These are phyloP conservation scores for Scaptomyza parva DNA, from an alignment of 2,888 invertebrate genomes.

Conservation along the genomic window DNA sequence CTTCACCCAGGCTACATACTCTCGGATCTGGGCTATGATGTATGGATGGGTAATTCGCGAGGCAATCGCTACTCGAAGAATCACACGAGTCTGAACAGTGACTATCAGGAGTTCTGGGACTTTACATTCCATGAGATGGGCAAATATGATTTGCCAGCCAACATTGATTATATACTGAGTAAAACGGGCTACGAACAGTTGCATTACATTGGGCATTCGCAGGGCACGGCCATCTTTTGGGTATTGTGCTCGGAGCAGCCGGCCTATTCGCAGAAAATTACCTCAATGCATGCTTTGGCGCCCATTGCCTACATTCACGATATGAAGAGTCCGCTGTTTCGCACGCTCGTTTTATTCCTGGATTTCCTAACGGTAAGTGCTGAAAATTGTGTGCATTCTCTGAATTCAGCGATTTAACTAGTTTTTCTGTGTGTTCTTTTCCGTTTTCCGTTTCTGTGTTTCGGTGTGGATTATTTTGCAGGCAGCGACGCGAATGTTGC, in stretches of 20 bases:
- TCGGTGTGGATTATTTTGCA: constrained; percentile 38
- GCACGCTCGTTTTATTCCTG: constrained; percentile 82
- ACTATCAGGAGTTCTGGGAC: constrained; percentile 86
- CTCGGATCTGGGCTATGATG: constrained; percentile 84
- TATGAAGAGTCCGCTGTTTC: constrained; percentile 85
- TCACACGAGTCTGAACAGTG: constrained; percentile 82
- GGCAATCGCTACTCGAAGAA: constrained; percentile 85
- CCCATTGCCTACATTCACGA: constrained; percentile 87
- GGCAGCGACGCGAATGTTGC: constrained; percentile 83
- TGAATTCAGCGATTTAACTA: constrained; percentile 13
- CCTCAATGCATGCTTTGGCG: constrained; percentile 86
- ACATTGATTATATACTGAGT: constrained; percentile 90
- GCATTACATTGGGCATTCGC: constrained; percentile 92
- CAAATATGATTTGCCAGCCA: constrained; percentile 91
- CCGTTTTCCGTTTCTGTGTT: too few species aligned
- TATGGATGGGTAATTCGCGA: constrained; percentile 85
- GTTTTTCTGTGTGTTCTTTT: constrained; percentile 6
- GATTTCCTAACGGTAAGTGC: constrained; percentile 83
- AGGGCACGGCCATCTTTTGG: constrained; percentile 87
- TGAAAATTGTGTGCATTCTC: constrained; percentile 6
- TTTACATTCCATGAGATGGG: constrained; percentile 91
- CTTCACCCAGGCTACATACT: constrained; percentile 84
- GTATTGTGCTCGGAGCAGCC: constrained; percentile 86
- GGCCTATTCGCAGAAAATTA: constrained; percentile 86
- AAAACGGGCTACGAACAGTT: constrained; percentile 87